These are phyloP conservation scores for Sebastes vulpes DNA, from an alignment of 2,797 vertebrate species.

Conservation along the genomic window DNA sequence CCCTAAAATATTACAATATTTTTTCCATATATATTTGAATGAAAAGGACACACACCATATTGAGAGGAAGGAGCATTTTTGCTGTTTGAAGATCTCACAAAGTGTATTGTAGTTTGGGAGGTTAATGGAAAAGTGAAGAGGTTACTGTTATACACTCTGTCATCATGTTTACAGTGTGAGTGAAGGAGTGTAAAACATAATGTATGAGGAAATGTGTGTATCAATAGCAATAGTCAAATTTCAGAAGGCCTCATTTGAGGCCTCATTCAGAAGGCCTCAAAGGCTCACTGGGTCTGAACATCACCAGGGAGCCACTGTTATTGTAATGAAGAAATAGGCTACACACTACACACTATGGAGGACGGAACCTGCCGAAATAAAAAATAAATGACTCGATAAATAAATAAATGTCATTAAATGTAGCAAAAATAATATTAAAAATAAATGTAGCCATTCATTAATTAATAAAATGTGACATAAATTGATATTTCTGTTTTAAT, in stretches of 20 bases:
- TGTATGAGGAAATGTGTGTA: background rate
- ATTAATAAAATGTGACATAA: too few species aligned
- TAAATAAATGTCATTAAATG: too few species aligned
- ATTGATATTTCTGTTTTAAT: too few species aligned
- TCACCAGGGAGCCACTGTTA: background rate
- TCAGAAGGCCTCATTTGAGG: background rate
- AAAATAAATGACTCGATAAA: too few species aligned
- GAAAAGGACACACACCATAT: background rate
- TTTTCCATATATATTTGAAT: background rate
- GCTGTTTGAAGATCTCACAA: too few species aligned
- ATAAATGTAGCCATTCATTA: too few species aligned
- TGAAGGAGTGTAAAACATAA: background rate
- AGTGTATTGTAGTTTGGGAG: background rate
- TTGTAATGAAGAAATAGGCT: background rate
- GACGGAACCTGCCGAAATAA: too few species aligned
- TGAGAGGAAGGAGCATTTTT: background rate
- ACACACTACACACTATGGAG: background rate
- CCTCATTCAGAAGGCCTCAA: background rate
- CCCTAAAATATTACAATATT: background rate
- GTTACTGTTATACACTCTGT: background rate
- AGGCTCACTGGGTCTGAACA: background rate
- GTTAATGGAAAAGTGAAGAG: background rate
- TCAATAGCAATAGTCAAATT: background rate
- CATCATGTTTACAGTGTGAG: background rate
- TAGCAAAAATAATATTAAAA: too few species aligned